Base-by-base conservation (phyloP, 1,140 invertebrate genomes). In the Nautilus pompilius region DNA sequence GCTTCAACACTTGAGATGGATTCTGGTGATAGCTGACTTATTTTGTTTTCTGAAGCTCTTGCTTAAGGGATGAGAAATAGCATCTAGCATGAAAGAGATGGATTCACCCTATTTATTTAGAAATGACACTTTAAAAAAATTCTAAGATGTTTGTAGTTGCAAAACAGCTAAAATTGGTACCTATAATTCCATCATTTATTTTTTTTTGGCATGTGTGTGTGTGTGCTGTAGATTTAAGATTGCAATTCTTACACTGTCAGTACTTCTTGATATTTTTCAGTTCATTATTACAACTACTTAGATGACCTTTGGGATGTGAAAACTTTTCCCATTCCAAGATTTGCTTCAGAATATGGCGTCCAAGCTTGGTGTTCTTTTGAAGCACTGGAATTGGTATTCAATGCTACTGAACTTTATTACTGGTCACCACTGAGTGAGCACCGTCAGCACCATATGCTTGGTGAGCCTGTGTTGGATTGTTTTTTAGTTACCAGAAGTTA, bases 311-410 rank as follows among this genome's bases (percentile, higher is more conserved):
- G 94, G 93, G 80, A 91, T 66, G 84, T 87, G 20, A 87, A 84
- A 46, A 88, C 86, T 6, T 97, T 90, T 81, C 91, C 91, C 0
- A 86, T 85, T 15, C 87, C 93, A 0, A 86, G 96, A 66, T 97
- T 99, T 82, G 87, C 90, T 20, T 96, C 95, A 0, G 97, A 99
- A 81, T 99, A 96, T 79, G 97, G 97, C 13, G 91, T 94, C 68
- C 95, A 98, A 80, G 92, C 94, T 0, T 76, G 72, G 68, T 69
- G 72, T 30, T 75, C 77, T 1, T 59, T 67, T n/a, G 69, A 73
- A 45, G 72, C 72, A 2, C 61, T 75, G 36, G 53, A 60, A 20
- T 54, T 58, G 13, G 70, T 76, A 10, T 67, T 68, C 17, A 60
- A 65, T 3, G 33, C 59, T 20, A 22, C 62, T 22, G 72, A 74